Evolutionary conservation across 2,888 invertebrate species (phyloP), one percentile per base, ranked within the genome.

Genomic region (Trichogramma evanescens): DNA sequence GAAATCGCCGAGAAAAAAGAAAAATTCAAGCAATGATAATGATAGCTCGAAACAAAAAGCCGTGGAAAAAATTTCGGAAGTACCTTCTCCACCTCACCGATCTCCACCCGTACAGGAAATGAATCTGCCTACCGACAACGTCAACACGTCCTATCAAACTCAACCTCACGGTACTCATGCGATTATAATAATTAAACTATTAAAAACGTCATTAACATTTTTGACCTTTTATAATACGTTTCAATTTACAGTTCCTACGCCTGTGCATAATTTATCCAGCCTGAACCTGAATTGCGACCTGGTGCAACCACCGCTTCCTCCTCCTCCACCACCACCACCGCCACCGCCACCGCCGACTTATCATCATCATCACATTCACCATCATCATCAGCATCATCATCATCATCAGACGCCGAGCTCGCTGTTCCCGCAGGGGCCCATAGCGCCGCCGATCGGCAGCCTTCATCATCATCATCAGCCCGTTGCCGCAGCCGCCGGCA

Each of bases 401-500:
- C 26, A 26, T 26, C 26, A 26, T 26, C 26, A 26, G 3, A 26
- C 26, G 26, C 26, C 26, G 26, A 26, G 26, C 26, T 26, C 26
- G 26, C 26, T 26, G 26, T 26, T 26, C 3, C 26, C 26, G 26
- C 26, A 26, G 26, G 26, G 26, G 26, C 26, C 26, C 2, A 26
- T 26, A 26, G 26, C 26, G 26, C 26, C 26, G 26, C 26, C 26
- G 26, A 26, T 26, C 26, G 26, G 26, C 26, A 26, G 26, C 26
- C 26, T 26, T 26, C 41, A 52, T 59, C 54, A 43, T 42, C 50
- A 50, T 26, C 50, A 40, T 9, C 39, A 56, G 2, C 54, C 58
- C 54, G 10, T 61, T 10, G 66, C 64, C 62, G 49, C 69, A 4
- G 70, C 74, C 67, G 70, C 72, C 56, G 67, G 71, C 4, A 69